Evolutionary conservation across 2,888 invertebrate species (phyloP).

Genomic region (Drosophila multiciliata): DNA sequence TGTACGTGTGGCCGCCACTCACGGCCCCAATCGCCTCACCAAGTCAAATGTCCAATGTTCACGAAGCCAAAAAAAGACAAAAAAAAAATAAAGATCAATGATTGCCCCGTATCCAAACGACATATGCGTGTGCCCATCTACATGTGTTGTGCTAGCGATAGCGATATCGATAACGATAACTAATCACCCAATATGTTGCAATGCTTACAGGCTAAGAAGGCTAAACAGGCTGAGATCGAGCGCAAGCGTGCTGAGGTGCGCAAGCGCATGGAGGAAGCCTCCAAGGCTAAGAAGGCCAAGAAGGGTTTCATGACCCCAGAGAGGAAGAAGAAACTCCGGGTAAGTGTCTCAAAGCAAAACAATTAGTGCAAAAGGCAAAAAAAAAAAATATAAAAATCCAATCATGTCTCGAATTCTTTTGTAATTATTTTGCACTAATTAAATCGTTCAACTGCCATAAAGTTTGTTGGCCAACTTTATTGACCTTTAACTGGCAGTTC

Average conservation of each 20-base stretch:
- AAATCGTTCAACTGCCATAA: neutral
- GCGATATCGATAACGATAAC: slow-evolving; percentile 17
- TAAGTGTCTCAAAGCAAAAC: slow-evolving; percentile 86
- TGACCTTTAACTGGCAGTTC: neutral
- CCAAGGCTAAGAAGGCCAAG: slow-evolving; percentile 99
- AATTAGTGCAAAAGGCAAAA: neutral
- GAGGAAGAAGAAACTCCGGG: slow-evolving; percentile 99
- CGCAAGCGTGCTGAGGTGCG: slow-evolving; percentile 99
- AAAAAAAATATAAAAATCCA: neutral
- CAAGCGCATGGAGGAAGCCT: slow-evolving; percentile 99
- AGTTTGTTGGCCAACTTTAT: neutral
- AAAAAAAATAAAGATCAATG: neutral
- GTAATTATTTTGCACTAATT: neutral
- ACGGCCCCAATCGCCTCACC: slow-evolving; percentile 49
- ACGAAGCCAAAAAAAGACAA: slow-evolving; percentile 13
- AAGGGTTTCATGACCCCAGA: slow-evolving; percentile 99
- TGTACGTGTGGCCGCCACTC: slow-evolving; percentile 66
- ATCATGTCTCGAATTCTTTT: neutral
- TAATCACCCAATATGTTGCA: slow-evolving; percentile 17
- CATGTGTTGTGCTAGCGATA: slow-evolving; percentile 28
- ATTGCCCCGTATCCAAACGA: slow-evolving; percentile 6
- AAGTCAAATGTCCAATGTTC: slow-evolving; percentile 41
- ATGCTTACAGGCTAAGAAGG: slow-evolving; percentile 93
- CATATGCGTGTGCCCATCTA: slow-evolving; percentile 55
- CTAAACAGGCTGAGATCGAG: slow-evolving; percentile 98